A percentile compares a stretch with the other conserved stretches of the same genome.
Conservation (phyloP, 1,140 invertebrate species). For the Philotrypesis tridentata region DNA sequence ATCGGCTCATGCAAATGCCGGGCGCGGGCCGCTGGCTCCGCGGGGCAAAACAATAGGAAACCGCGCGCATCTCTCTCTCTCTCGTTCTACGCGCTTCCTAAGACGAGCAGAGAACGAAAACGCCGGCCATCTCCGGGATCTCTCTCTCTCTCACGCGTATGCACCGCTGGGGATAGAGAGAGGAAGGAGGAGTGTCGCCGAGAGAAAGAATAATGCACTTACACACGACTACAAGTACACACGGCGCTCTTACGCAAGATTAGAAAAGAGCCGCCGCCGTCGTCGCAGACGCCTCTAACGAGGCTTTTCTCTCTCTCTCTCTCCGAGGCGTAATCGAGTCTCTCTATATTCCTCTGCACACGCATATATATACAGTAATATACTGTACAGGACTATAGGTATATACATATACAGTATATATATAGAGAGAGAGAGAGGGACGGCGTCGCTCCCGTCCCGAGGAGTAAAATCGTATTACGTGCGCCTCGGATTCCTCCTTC, state of each 20-base stretch:
- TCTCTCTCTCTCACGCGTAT: not conserved
- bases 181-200: too few species aligned
- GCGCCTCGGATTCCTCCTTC: constrained; percentile 13
- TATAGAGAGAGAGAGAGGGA: not conserved
- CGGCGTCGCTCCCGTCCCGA: too few species aligned
- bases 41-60: not conserved
- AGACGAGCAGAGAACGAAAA: too few species aligned
- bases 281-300: not conserved
- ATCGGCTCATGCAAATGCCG: not conserved
- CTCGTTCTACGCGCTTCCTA: too few species aligned
- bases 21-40: too few species aligned
- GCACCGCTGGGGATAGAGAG: not conserved
- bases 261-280: not conserved
- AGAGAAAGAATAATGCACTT: not conserved
- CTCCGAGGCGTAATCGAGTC: not conserved
- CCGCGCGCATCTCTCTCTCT: not conserved
- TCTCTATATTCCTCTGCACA: not conserved
- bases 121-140: not conserved
- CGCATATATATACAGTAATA: too few species aligned
- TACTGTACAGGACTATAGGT: too few species aligned
- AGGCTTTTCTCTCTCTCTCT: not conserved
- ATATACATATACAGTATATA: too few species aligned
- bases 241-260: not conserved
- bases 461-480: constrained; percentile 14
- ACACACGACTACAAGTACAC: too few species aligned